Base-by-base conservation (phyloP, 2,888 invertebrate species). In the Amphipoea oculea region DNA sequence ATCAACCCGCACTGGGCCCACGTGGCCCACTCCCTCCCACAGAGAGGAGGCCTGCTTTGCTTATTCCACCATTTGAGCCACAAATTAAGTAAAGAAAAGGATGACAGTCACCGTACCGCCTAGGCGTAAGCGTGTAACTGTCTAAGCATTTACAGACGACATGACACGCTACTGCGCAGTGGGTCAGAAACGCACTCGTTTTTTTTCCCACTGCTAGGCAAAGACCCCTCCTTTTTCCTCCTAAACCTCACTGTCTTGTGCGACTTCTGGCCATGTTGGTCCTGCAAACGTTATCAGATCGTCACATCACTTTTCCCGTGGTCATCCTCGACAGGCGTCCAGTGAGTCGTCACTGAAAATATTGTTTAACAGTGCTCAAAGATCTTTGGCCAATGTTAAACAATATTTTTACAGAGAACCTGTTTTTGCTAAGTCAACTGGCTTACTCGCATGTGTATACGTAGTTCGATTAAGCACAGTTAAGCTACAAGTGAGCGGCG, bases 401-500 rank as follows among this genome's bases (percentile, higher is more conserved):
- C 20, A 68, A 20, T 54, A 42, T 14, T 76, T 75, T 62, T 75
- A 20, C 48, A n/a, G 0, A 48, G n/a, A 48, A 9, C 23, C 20
- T 20, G n/a, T 62, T n/a, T 0, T 62, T 62, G 0, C 62, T 12
- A n/a, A n/a, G 20, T 42, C 20, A 42, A 71, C 40, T 62, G 12
- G 23, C 23, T 68, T 51, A 48, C 29, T 73, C 29, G 54, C 62
- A 9, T 17, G 45, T 57, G 66, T 73, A 57, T 67, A 72, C 42
- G 67, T 78, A 63, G 76, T 77, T 75, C 75, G 78, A 80, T 79
- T 80, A 79, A 81, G 73, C 68, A 65, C 73, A 73, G 80, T 84
- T 79, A 78, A 78, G 83, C 75, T 76, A 73, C 73, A 73, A 79
- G 77, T 83, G 81, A 87, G 71, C 73, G 69, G 66, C 71, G 79